Percentiles rank a stretch among this genome's conserved stretches.
Conservation (phyloP, 2,113 vertebrate species). For the Odobenus rosmarus region DNA sequence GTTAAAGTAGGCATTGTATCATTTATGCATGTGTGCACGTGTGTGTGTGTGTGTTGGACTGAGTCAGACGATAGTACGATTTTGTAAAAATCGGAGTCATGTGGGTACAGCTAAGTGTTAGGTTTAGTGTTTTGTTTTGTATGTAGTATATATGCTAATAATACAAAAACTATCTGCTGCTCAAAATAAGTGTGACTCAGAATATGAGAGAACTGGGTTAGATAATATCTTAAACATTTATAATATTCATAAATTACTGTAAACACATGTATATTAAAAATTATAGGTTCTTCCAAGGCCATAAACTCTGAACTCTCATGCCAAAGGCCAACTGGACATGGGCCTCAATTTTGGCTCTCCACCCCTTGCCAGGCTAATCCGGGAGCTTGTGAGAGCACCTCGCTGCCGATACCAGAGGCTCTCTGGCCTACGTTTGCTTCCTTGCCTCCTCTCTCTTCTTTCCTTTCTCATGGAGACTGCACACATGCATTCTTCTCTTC, state of each 20-base stretch:
- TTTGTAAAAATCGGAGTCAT: neutral
- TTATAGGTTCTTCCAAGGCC: neutral
- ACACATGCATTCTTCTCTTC: neutral
- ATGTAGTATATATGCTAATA: neutral
- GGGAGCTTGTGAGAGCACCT: neutral
- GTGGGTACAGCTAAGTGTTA: neutral
- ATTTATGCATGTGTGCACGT: rapidly evolving
- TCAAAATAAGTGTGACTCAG: neutral
- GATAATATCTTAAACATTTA: neutral
- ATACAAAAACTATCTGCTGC: neutral
- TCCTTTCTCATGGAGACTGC: neutral
- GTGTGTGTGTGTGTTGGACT: neutral
- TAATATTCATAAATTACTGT: neutral
- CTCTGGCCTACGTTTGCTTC: neutral
- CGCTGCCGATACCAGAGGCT: neutral
- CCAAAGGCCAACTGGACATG: neutral
- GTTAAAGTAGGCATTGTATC: neutral
- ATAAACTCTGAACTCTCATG: neutral
- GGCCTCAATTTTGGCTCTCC: rapidly evolving
- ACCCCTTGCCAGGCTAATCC: neutral
- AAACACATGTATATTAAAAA: neutral
- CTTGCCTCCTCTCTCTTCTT: neutral
- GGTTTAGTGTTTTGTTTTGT: neutral
- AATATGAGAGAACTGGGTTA: neutral
- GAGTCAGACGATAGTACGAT: neutral